These are phyloP conservation scores for Stegodyphus mimosarum DNA, from an alignment of 1,140 invertebrate genomes.

Conservation along the genomic window DNA sequence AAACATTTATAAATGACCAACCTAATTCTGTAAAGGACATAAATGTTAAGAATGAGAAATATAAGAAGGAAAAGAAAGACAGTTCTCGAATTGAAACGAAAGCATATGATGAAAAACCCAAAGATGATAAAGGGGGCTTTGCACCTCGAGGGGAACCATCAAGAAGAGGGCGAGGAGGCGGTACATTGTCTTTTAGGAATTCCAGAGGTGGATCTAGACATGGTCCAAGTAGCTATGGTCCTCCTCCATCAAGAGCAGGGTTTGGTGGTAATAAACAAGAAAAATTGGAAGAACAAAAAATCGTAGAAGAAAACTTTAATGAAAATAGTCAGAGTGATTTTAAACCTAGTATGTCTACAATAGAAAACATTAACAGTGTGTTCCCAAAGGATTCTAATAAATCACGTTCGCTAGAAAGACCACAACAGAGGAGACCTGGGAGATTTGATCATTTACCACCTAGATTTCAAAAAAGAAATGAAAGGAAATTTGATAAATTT, in stretches of 20 bases:
- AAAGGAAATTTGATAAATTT: constrained; percentile 61
- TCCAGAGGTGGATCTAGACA: constrained; percentile 73
- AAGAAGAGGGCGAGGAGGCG: constrained; percentile 74
- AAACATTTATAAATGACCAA: constrained; percentile 26
- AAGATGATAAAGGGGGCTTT: constrained; percentile 70
- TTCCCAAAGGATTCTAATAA: constrained; percentile 45
- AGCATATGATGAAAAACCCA: constrained; percentile 30
- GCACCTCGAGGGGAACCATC: constrained; percentile 85
- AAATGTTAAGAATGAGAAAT: constrained; percentile 55
- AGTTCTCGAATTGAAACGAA: constrained; percentile 30
- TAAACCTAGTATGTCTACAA: constrained; percentile 10
- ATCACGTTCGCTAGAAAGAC: constrained; percentile 54
- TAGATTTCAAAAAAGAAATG: constrained; percentile 63
- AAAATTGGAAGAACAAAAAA: constrained; percentile 55
- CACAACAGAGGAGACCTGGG: constrained; percentile 49
- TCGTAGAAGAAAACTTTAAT: constrained; percentile 48
- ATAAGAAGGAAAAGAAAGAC: constrained; percentile 54
- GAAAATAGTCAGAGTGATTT: constrained; percentile 35
- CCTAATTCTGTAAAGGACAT: constrained; percentile 43
- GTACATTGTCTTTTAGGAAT: constrained; percentile 65
- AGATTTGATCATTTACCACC: constrained; percentile 62
- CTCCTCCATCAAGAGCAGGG: constrained; percentile 80
- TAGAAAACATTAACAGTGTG: constrained; percentile 24
- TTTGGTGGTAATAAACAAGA: constrained; percentile 68
- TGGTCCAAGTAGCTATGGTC: constrained; percentile 73